These are phyloP conservation scores for Seira ritae DNA, from an alignment of 2,888 invertebrate genomes.

Conservation along the genomic window DNA sequence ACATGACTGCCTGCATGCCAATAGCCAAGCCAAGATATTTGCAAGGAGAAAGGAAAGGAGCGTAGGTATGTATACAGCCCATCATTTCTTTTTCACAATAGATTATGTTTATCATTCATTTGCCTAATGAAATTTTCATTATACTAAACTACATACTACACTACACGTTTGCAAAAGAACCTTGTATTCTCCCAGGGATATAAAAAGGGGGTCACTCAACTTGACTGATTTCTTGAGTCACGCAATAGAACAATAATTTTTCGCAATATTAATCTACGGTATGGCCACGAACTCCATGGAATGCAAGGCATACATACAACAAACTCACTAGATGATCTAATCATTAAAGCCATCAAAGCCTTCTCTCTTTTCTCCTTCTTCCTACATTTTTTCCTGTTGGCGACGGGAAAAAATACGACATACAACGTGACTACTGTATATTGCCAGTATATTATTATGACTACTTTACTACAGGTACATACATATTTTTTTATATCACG, in stretches of 20 bases:
- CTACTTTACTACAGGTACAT: too few species aligned
- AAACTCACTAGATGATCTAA: not conserved
- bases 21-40: too few species aligned
- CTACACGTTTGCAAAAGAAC: not conserved
- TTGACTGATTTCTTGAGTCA: constrained; percentile 63
- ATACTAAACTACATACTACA: too few species aligned
- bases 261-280: constrained; percentile 26
- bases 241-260: constrained; percentile 63
- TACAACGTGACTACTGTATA: too few species aligned
- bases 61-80: not conserved
- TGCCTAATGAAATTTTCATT: not conserved
- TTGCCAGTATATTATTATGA: too few species aligned
- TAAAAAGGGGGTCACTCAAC: constrained; percentile 58
- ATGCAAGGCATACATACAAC: too few species aligned
- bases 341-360: not conserved
- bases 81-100: not conserved
- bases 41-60: not conserved
- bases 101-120: not conserved
- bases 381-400: not conserved
- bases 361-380: not conserved
- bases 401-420: not conserved
- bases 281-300: not conserved
- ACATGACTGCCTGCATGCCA: not conserved
- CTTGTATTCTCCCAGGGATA: not conserved
- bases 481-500: not conserved